phyloP scores from a whole-genome alignment of 2,888 invertebrate genomes.

The Tenthredo amoena region DNA sequence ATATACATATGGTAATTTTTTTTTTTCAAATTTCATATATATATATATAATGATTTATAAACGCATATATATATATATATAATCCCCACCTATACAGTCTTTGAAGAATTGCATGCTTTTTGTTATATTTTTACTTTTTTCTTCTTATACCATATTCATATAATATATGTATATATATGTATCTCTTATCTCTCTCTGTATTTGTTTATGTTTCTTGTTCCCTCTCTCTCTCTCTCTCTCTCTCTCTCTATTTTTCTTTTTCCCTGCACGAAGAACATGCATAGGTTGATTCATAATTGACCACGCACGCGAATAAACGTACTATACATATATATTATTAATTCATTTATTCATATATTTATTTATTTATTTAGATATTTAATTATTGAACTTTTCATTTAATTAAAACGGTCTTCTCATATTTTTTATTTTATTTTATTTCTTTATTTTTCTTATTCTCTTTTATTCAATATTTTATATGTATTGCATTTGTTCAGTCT shows the following conservation, averaged over 20 bases:
- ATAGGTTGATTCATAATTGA: too few relatives aligned
- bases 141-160: constrained; percentile 37
- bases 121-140: constrained; percentile 51
- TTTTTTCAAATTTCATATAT: constrained; percentile 68
- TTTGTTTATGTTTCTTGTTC: too few relatives aligned
- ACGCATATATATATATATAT: constrained; percentile 33
- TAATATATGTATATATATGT: constrained; percentile 16
- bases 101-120: constrained; percentile 55
- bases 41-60: constrained; percentile 32
- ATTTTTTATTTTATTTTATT: neutral
- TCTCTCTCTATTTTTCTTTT: too few relatives aligned
- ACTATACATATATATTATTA: neutral
- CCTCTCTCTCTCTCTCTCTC: too few relatives aligned
- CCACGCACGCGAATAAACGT: too few relatives aligned
- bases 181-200: too few relatives aligned
- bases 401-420: constrained; percentile 46
- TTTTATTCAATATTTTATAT: constrained; percentile 62
- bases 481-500: constrained; percentile 78
- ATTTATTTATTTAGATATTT: constrained; percentile 27
- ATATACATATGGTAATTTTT: constrained; percentile 62
- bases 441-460: neutral
- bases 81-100: constrained; percentile 54
- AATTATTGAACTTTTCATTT: constrained; percentile 7
- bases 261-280: too few relatives aligned
- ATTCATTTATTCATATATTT: constrained; percentile 29